Conservation (phyloP, 2,888 invertebrate species). For the Perizoma flavofasciatum region DNA sequence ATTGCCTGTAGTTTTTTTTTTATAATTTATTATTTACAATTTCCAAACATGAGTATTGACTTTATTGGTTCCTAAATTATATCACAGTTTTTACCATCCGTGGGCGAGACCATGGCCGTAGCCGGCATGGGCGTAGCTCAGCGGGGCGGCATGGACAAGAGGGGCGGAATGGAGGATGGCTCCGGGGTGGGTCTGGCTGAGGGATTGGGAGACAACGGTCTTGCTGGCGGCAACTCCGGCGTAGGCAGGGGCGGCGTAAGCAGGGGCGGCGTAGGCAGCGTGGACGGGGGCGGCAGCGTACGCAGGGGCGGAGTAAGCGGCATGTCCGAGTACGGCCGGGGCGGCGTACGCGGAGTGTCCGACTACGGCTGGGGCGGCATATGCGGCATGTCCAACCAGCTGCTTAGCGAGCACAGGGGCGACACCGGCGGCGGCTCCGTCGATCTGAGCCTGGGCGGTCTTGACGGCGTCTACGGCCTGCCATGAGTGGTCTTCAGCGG, state of each 20-base stretch:
- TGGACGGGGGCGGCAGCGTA: slow-evolving; percentile 36
- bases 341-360: slow-evolving; percentile 60
- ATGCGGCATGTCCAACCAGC: slow-evolving; percentile 62
- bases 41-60: slow-evolving; percentile 74
- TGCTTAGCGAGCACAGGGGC: slow-evolving; percentile 76
- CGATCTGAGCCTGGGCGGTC: slow-evolving; percentile 72
- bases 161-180: slow-evolving; percentile 50
- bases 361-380: slow-evolving; percentile 50
- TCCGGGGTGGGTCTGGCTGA: slow-evolving; percentile 60
- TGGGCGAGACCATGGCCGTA: slow-evolving; percentile 53
- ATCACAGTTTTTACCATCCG: slow-evolving; percentile 81
- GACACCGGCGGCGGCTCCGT: slow-evolving; percentile 76
- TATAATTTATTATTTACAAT: slow-evolving; percentile 73
- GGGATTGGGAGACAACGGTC: slow-evolving; percentile 50
- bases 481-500: slow-evolving; percentile 78
- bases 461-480: slow-evolving; percentile 75
- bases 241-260: slow-evolving; percentile 34
- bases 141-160: slow-evolving; percentile 39
- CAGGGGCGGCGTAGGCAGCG: slow-evolving; percentile 43
- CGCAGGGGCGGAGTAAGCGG: slow-evolving; percentile 46
- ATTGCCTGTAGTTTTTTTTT: slow-evolving; percentile 61
- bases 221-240: slow-evolving; percentile 34
- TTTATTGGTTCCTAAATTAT: slow-evolving; percentile 68
- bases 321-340: slow-evolving; percentile 39
- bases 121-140: slow-evolving; percentile 42